These are phyloP conservation scores for Osmoderma eremita DNA, from an alignment of 2,888 invertebrate genomes.

Conservation along the genomic window DNA sequence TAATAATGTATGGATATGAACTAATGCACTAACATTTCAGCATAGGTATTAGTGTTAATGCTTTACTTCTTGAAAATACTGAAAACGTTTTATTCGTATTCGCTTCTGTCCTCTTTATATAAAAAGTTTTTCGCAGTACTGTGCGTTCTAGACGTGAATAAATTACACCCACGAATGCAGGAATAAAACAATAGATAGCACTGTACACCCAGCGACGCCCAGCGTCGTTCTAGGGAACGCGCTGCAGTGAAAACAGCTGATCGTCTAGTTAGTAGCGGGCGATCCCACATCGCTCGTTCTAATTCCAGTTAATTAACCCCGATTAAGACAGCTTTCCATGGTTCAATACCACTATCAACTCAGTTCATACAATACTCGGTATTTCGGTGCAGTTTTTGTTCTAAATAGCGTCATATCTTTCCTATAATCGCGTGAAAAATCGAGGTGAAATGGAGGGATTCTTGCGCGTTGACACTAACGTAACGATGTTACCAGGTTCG, in stretches of 20 bases:
- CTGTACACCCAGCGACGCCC: slow-evolving; percentile 36
- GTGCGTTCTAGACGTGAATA: too few species aligned
- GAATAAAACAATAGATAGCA: not conserved
- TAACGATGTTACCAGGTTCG: slow-evolving; percentile 55
- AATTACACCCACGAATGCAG: not conserved
- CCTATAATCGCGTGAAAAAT: not conserved
- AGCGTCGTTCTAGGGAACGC: slow-evolving; percentile 27
- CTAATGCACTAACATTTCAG: too few species aligned
- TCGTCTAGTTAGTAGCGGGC: not conserved
- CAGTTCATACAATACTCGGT: not conserved
- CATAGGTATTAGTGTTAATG: too few species aligned
- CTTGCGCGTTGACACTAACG: slow-evolving; percentile 52
- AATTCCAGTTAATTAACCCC: slow-evolving; percentile 3
- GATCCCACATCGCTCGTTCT: not conserved
- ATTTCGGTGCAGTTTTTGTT: not conserved
- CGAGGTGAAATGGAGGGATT: slow-evolving; percentile 52
- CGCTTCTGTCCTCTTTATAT: too few species aligned
- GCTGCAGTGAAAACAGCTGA: slow-evolving; percentile 18
- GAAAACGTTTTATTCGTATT: too few species aligned
- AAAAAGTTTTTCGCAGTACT: too few species aligned
- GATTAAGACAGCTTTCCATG: not conserved
- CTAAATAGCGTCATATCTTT: not conserved
- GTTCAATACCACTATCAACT: not conserved
- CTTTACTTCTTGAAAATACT: too few species aligned
- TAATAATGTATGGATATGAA: too few species aligned